phyloP scores from a whole-genome alignment of 1,140 invertebrate genomes.

The Polyergus mexicanus region DNA sequence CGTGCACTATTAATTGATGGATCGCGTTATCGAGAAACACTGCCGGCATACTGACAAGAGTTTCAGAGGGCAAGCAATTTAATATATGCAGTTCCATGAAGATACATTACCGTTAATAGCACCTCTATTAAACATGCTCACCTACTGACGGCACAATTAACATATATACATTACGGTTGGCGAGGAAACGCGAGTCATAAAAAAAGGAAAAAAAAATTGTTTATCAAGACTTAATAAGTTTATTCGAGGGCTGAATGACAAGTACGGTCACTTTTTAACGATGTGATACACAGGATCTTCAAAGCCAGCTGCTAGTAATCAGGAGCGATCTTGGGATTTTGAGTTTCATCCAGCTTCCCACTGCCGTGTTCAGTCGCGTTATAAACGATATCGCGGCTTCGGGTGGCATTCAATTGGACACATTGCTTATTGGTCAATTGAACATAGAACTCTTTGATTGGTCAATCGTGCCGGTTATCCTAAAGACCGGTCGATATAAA shows the following conservation, averaged over 20 bases:
- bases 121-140: neutral
- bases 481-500: conserved; percentile 93
- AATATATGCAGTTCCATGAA: neutral
- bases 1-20: conserved; percentile 6
- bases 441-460: conserved; percentile 86
- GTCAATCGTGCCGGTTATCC: conserved; percentile 80
- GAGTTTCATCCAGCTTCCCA: conserved; percentile 86
- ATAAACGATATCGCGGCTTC: no score
- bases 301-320: conserved; percentile 89
- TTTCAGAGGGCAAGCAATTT: conserved; percentile 13
- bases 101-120: neutral
- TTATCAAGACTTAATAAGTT: neutral
- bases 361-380: conserved; percentile 88
- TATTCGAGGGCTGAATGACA: conserved; percentile 66
- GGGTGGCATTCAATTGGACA: no score
- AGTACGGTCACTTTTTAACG: conserved; percentile 89
- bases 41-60: no score
- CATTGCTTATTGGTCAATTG: no score
- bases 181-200: neutral
- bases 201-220: neutral
- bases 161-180: neutral
- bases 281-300: conserved; percentile 87
- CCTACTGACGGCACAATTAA: neutral
- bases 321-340: conserved; percentile 86
- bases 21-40: neutral